A percentile compares a stretch with the other conserved stretches of the same genome.
phyloP scores from a whole-genome alignment of 1,140 invertebrate genomes.

The Drosophila kepulauana region DNA sequence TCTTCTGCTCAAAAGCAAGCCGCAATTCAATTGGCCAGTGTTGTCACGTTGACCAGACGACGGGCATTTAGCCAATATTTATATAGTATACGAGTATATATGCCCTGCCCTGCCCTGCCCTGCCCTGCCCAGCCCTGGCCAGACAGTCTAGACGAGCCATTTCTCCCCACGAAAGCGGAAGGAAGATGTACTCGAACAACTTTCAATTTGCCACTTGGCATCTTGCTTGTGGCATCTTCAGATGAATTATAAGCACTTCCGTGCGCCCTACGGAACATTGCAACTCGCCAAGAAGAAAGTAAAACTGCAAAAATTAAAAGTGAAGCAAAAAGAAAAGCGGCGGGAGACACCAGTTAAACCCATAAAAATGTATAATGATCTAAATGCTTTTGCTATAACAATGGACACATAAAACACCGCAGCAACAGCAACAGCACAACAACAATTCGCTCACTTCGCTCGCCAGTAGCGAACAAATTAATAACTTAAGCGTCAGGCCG shows the following conservation, averaged over 20 bases:
- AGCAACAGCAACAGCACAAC: conserved; percentile 22
- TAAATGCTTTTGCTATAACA: conserved; percentile 60
- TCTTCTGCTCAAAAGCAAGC: neutral
- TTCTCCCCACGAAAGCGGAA: neutral
- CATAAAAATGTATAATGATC: conserved; percentile 52
- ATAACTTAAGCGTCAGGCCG: conserved; percentile 45
- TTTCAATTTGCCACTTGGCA: conserved; percentile 16
- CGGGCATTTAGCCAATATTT: conserved; percentile 53
- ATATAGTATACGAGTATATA: too few relatives aligned
- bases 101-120: too few relatives aligned
- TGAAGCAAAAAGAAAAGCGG: conserved; percentile 2
- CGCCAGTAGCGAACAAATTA: conserved; percentile 54
- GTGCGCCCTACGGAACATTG: neutral
- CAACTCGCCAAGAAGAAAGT: neutral
- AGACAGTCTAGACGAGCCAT: neutral
- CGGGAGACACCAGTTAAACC: neutral
- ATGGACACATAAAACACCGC: conserved; percentile 69
- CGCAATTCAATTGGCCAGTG: conserved; percentile 33
- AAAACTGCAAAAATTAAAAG: neutral
- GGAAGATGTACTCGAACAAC: conserved; percentile 24
- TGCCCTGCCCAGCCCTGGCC: conserved; percentile 17
- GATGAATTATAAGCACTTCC: conserved; percentile 15
- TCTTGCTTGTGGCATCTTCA: neutral
- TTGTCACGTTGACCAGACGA: conserved; percentile 34
- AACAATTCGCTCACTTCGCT: conserved; percentile 33